phyloP scores from a whole-genome alignment of 2,888 invertebrate species.

The Isotomurus palustris region DNA sequence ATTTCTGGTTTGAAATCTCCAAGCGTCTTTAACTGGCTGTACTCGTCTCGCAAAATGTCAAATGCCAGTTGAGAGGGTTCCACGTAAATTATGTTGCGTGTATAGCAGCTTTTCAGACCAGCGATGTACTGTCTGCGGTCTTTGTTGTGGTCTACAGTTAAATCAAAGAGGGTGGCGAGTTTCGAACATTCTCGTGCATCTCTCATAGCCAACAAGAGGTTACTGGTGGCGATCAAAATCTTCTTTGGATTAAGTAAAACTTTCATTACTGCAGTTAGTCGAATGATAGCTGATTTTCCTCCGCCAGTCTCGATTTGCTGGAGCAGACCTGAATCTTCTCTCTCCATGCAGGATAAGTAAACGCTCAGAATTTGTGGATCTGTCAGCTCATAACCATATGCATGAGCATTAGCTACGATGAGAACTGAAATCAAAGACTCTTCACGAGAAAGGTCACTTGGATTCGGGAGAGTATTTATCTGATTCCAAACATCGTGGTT shows the following conservation, averaged over 20 bases:
- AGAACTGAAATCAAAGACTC: too few relatives aligned
- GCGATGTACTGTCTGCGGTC: conserved; percentile 10
- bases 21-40: conserved; percentile 21
- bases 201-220: conserved; percentile 25
- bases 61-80: conserved; percentile 27
- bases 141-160: conserved; percentile 22
- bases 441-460: too few relatives aligned
- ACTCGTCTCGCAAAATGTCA: conserved; percentile 22
- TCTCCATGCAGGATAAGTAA: background rate
- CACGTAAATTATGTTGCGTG: conserved; percentile 25
- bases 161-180: conserved; percentile 19
- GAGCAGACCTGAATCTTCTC: conserved; percentile 4
- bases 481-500: too few relatives aligned
- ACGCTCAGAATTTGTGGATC: too few relatives aligned
- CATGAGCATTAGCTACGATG: too few relatives aligned
- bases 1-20: conserved; percentile 7
- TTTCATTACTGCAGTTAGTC: conserved; percentile 3
- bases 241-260: background rate
- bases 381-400: too few relatives aligned
- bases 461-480: too few relatives aligned
- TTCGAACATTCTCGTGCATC: conserved; percentile 19
- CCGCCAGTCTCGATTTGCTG: conserved; percentile 19
- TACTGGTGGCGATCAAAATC: conserved; percentile 28
- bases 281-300: conserved; percentile 19
- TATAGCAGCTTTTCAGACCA: conserved; percentile 25